Base-by-base conservation (phyloP, 35 echinoderm and acorn worm genomes). In the Acanthaster planci region DNA sequence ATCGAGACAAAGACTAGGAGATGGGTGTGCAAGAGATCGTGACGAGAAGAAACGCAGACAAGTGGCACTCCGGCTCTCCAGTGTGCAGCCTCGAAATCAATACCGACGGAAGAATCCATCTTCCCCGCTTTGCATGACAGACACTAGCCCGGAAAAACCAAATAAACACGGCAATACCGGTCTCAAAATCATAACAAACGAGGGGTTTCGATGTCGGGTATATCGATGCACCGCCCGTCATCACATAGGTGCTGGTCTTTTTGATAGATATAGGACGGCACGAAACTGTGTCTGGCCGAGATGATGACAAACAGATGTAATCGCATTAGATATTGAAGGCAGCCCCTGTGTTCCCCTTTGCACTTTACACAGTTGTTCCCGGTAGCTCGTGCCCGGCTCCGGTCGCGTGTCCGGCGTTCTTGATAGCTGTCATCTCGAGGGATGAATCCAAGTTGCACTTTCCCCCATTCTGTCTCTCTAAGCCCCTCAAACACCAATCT, bases 301-400 rank as follows among this genome's bases (percentile, higher is more conserved):
- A 31, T 34, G 64, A 72, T 72, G 64, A 72, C 64, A 72, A 31
- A 7, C 64, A 72, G 18, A 72, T 72, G 64, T 72, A 72, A 72
- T 29, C 7, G 26, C 34, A 72, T 72, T 34, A 72, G 34, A 14
- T 29, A 29, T 72, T 72, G 64, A 72, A 10, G 34, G 56, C 12
- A n/a, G n/a, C n/a, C n/a, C n/a, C n/a, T n/a, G n/a, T n/a, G n/a
- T n/a, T n/a, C n/a, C n/a, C n/a, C n/a, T n/a, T n/a, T n/a, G n/a
- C n/a, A n/a, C n/a, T n/a, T n/a, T n/a, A n/a, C n/a, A n/a, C n/a
- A n/a, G n/a, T n/a, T n/a, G n/a, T n/a, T n/a, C n/a, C n/a, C n/a
- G n/a, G n/a, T n/a, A n/a, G n/a, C n/a, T n/a, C n/a, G n/a, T n/a
- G n/a, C n/a, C n/a, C n/a, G n/a, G n/a, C n/a, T n/a, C n/a, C n/a